Base-by-base conservation (phyloP, 1,140 invertebrate genomes). In the Papilio machaon region DNA sequence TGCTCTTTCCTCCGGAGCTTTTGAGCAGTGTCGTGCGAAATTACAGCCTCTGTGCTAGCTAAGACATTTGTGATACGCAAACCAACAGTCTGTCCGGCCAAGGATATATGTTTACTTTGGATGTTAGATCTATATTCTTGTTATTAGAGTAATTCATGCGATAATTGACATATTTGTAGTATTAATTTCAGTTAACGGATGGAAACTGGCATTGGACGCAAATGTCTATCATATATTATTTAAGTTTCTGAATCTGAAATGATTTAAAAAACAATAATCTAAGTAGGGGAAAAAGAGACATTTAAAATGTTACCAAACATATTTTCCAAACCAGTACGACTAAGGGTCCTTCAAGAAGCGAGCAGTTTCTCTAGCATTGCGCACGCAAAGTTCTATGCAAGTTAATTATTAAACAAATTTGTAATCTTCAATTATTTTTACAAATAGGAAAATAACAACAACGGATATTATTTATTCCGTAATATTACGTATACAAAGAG, bases 1-100 rank as follows among this genome's bases (percentile, higher is more conserved):
- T 64, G 60, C 60, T 82, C 70, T 80, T 79, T 84, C 82, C 82
- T 83, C 80, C 70, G 67, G n/a, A 83, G 80, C 86, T 89, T 89
- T 88, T 85, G 82, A 85, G 77, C 83, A 84, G 85, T 82, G 80
- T 83, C 80, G 84, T 85, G 87, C 87, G 84, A 89, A 89, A 88
- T 88, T 87, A 84, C 83, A 79, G 83, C 75, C 82, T 78, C 82
- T 80, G 82, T 83, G 83, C 80, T 81, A 86, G 83, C 83, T 78
- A 84, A 83, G 79, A 77, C 47, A 43, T 23, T 74, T 75, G 70
- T 82, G 83, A 80, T 85, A 79, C 78, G 80, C 84, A 60, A 60
- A 60, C 54, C 54, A 64, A 64, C 60, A 30, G 23, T 30, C 52
- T 54, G 52, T 13, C 52, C 19, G 19, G 19, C 10, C 60, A 64